Conservation (phyloP, 1,140 invertebrate genomes). For the Eriocheir sinensis region DNA sequence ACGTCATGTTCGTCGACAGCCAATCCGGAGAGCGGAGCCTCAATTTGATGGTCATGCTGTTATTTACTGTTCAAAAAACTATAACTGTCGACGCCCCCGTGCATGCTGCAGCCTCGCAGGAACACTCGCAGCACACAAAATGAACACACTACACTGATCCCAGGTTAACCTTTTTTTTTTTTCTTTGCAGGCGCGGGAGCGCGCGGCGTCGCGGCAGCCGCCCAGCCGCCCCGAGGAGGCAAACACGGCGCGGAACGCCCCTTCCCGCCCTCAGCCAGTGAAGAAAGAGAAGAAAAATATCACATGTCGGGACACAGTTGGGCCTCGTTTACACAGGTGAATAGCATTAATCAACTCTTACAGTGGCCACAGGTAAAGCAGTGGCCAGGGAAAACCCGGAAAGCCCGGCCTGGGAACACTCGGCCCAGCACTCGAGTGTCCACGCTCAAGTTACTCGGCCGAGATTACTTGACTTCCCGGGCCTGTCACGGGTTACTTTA, state of each 20-base stretch:
- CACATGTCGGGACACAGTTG: background rate
- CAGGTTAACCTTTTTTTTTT: too few relatives aligned
- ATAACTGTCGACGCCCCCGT: too few relatives aligned
- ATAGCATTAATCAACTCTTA: constrained; percentile 48
- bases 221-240: constrained; percentile 47
- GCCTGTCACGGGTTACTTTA: too few relatives aligned
- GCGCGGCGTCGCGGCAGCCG: background rate
- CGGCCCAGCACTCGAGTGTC: background rate
- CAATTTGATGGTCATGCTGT: too few relatives aligned
- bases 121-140: too few relatives aligned
- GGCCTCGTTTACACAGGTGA: constrained; percentile 42
- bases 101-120: too few relatives aligned
- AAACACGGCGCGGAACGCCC: constrained; percentile 49
- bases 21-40: too few relatives aligned
- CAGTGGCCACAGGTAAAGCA: constrained; percentile 10
- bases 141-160: too few relatives aligned
- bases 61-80: too few relatives aligned
- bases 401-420: background rate
- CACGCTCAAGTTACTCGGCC: too few relatives aligned
- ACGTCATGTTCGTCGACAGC: constrained; percentile 44
- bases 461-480: too few relatives aligned
- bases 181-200: too few relatives aligned
- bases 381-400: background rate
- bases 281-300: constrained; percentile 50
- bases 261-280: background rate